Evolutionary conservation across 2,888 invertebrate species (phyloP), one percentile per base, ranked within the genome.

Genomic region (Drosophila meridiana): DNA sequence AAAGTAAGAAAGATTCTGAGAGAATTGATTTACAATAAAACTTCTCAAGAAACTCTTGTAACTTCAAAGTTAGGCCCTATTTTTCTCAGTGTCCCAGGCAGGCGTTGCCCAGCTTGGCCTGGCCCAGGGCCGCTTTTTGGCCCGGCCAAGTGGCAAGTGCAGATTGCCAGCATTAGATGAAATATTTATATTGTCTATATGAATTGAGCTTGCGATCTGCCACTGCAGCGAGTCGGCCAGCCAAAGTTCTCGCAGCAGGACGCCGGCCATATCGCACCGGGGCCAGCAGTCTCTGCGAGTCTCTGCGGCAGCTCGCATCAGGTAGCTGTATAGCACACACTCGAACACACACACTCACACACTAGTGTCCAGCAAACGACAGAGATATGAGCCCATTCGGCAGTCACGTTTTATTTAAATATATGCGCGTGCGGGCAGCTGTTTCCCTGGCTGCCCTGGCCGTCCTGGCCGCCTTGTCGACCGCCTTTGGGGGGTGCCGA

Each of bases 121-220:
- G 47, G 66, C 77, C 60, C 66, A 61, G 63, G 76, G 77, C 77
- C 52, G 43, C 45, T 40, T 56, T 56, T 63, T 65, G 9, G 45
- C 45, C 47, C 55, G 63, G 38, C 58, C 78, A 78, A 80, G 78
- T 76, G 78, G 78, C 92, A 92, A 91, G 91, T 92, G 91, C 91
- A 91, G 92, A 91, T 91, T 89, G 84, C 83, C 80, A 92, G 80
- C 89, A 87, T 91, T 87, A 91, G 92, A 91, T 91, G 91, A 91
- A 91, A 90, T 91, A 89, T 91, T 90, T 89, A 87, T 87, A 90
- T 87, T 90, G 90, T 90, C 91, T 85, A 89, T 91, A 90, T 89
- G 92, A 89, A 90, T 90, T 91, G 91, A 90, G 88, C 88, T 67
- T 69, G 76, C 82, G 76, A 70, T 71, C 77, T 67, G 73, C 71